Percentiles rank a stretch among this genome's conserved stretches.
Conservation (phyloP, 2,113 vertebrate genomes). For the Turnix velox region DNA sequence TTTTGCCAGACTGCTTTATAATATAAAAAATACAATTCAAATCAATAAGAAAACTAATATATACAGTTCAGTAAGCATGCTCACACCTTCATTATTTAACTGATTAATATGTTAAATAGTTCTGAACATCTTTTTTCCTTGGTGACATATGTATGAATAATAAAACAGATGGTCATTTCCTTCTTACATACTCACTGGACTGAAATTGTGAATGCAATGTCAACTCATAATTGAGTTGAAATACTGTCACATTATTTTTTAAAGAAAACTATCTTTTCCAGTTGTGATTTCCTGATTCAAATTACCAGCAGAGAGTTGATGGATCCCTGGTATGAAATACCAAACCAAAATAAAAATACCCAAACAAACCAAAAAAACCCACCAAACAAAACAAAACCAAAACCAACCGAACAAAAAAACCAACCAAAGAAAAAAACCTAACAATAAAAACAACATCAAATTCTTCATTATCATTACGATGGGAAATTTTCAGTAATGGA, state of each 20-base stretch:
- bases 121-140: slow-evolving; percentile 4
- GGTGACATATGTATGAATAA: background rate
- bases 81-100: background rate
- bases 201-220: background rate
- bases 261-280: background rate
- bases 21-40: background rate
- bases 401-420: no score
- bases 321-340: background rate
- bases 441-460: no score
- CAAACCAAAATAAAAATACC: no score
- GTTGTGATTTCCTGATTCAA: background rate
- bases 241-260: background rate
- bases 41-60: background rate
- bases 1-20: background rate
- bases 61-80: background rate
- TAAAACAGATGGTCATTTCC: slow-evolving; percentile 2
- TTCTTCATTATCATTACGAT: background rate
- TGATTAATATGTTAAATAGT: background rate
- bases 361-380: no score
- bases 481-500: background rate
- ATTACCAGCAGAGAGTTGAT: background rate
- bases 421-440: background rate
- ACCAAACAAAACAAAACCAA: no score
- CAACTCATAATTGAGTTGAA: background rate
- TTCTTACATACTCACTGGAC: background rate